phyloP scores from a whole-genome alignment of 2,797 vertebrate genomes.

The Toxotes lorentzi region DNA sequence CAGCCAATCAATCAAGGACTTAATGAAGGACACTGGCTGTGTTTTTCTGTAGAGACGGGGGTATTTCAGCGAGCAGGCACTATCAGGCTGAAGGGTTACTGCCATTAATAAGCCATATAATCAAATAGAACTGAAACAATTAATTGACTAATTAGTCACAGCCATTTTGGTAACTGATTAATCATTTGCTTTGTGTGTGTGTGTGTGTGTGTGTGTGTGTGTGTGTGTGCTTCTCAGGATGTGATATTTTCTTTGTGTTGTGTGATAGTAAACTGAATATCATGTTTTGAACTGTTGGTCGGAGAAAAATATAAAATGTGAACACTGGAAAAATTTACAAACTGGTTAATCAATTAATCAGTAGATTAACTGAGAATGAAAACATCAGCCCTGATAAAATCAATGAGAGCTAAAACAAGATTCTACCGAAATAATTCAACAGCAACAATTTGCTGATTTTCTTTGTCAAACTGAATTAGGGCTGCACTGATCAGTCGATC shows the following conservation, averaged over 20 bases:
- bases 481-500: too few relatives aligned
- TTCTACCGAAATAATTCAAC: not conserved
- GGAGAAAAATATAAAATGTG: not conserved
- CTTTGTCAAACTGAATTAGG: not conserved
- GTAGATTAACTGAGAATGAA: not conserved
- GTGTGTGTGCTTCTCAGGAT: not conserved
- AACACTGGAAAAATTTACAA: not conserved
- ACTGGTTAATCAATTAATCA: not conserved
- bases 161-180: constrained; percentile 1
- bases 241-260: not conserved
- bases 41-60: not conserved
- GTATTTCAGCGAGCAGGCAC: not conserved
- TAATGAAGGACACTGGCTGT: constrained; percentile 43
- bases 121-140: constrained; percentile 6
- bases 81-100: not conserved
- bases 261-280: not conserved
- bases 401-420: not conserved
- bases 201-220: not conserved
- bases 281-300: not conserved
- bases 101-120: constrained; percentile 25
- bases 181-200: not conserved
- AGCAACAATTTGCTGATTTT: not conserved
- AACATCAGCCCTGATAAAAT: not conserved
- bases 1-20: constrained; percentile 45
- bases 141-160: not conserved